Base-by-base conservation (phyloP, 2,797 vertebrate species). In the Phataginus tetradactyla region DNA sequence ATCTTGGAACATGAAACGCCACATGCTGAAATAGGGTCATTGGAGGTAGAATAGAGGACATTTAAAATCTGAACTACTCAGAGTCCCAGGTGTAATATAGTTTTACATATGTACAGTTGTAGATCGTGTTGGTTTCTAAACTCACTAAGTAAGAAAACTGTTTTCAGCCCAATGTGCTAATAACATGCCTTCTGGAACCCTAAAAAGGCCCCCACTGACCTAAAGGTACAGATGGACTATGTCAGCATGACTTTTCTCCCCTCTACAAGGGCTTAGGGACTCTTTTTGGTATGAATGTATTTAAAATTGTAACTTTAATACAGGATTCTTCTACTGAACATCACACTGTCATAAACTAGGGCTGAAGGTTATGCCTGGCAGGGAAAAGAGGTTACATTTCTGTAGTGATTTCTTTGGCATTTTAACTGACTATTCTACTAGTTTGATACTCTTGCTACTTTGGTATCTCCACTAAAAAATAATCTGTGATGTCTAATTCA, bases 1-100 rank as follows among this genome's bases (percentile, higher is more conserved):
- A 96, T 97, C 93, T 87, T 96, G 95, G 94, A 96, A 97, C 97
- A 96, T 96, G 85, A 97, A 98, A 97, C 92, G 92, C 20, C 96
- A 97, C 96, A 97, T 97, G 96, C 0, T 95, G 98, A 98, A 97
- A 98, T 87, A 87, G 74, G 85, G 77, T 97, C 66, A 34, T 55
- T 93, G 93, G 96, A 97, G 95, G 97, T 13, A 96, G 96, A 97
- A 90, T 3, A 95, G 94, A 95, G 90, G 94, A 96, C 90, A 74
- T 92, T 96, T 96, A 80, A 96, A 94, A 77, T 64, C 72, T 71
- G 86, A 79, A 64, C 86, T 92, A 51, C 3, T 37, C 78, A 8
- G 1, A 37, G 15, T 18, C 45, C 17, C 53, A 68, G 69, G 74
- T 13, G 18, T 12, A 15, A n/a, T 23, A 42, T 0, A 11, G 59